phyloP scores from a whole-genome alignment of 1,140 invertebrate genomes.

The Drosophila nannoptera region DNA sequence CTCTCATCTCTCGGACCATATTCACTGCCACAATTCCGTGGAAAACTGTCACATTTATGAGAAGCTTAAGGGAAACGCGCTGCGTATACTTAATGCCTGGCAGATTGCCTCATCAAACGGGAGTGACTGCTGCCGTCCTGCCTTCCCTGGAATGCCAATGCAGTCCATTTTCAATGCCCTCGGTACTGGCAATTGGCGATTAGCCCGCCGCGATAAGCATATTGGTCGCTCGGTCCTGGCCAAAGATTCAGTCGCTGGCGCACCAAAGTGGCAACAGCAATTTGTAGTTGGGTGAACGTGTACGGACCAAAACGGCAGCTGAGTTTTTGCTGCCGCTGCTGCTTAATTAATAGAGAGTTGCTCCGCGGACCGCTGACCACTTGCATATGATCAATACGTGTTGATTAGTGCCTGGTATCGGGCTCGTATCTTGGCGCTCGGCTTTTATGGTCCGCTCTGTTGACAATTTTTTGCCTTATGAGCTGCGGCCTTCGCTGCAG shows the following conservation, averaged over 20 bases:
- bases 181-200: constrained; percentile 45
- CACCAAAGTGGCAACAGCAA: constrained; percentile 75
- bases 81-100: constrained; percentile 48
- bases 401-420: constrained; percentile 58
- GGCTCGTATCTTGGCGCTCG: constrained; percentile 57
- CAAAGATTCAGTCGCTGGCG: constrained; percentile 46
- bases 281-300: constrained; percentile 73
- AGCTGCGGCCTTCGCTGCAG: constrained; percentile 66
- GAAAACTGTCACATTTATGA: constrained; percentile 46
- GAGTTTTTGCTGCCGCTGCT: constrained; percentile 37
- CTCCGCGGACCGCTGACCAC: constrained; percentile 55
- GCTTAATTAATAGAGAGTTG: constrained; percentile 75
- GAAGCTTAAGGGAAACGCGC: constrained; percentile 23
- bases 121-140: not conserved
- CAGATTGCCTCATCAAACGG: constrained; percentile 27
- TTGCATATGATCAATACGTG: constrained; percentile 76
- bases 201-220: constrained; percentile 65
- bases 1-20: constrained; percentile 9
- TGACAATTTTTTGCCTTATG: constrained; percentile 75
- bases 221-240: constrained; percentile 44
- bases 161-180: constrained; percentile 54
- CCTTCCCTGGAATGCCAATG: constrained; percentile 31
- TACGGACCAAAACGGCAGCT: constrained; percentile 70
- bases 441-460: constrained; percentile 59
- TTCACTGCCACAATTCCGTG: constrained; percentile 4